Conservation (phyloP, 2,113 vertebrate species). For the Telmatochromis sp. region DNA sequence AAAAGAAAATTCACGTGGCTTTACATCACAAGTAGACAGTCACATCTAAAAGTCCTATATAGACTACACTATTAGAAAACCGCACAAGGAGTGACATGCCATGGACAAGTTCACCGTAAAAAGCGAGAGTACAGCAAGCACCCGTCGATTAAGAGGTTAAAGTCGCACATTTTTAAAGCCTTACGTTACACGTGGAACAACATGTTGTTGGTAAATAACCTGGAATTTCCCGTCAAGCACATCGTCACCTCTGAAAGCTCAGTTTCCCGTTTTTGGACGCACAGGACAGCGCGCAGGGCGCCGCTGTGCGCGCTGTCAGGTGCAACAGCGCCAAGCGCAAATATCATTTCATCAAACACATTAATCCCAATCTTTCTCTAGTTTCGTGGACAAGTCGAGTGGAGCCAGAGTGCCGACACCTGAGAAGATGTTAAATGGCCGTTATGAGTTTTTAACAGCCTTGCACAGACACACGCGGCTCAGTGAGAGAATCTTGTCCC, state of each 20-base stretch:
- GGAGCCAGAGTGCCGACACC: not conserved
- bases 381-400: not conserved
- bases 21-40: slow-evolving; percentile 73
- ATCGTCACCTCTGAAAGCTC: slow-evolving; percentile 7
- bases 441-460: not conserved
- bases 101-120: slow-evolving; percentile 61
- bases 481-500: not conserved
- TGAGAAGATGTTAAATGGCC: slow-evolving; percentile 12
- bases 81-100: slow-evolving; percentile 75
- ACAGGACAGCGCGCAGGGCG: not conserved
- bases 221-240: slow-evolving; percentile 16
- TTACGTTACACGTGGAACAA: slow-evolving; percentile 44
- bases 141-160: slow-evolving; percentile 46
- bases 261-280: not conserved
- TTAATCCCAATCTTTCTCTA: not conserved
- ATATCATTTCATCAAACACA: not conserved
- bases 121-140: slow-evolving; percentile 60
- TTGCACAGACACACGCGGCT: not conserved
- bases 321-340: not conserved
- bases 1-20: slow-evolving; percentile 47
- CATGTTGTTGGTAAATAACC: slow-evolving; percentile 25
- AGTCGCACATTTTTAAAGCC: slow-evolving; percentile 54
- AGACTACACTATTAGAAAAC: slow-evolving; percentile 65
- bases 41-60: slow-evolving; percentile 70
- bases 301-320: not conserved